Percentiles rank a stretch among this genome's conserved stretches.
phyloP scores from a whole-genome alignment of 2,113 vertebrate genomes.

The Phylloscopus trochiloides region DNA sequence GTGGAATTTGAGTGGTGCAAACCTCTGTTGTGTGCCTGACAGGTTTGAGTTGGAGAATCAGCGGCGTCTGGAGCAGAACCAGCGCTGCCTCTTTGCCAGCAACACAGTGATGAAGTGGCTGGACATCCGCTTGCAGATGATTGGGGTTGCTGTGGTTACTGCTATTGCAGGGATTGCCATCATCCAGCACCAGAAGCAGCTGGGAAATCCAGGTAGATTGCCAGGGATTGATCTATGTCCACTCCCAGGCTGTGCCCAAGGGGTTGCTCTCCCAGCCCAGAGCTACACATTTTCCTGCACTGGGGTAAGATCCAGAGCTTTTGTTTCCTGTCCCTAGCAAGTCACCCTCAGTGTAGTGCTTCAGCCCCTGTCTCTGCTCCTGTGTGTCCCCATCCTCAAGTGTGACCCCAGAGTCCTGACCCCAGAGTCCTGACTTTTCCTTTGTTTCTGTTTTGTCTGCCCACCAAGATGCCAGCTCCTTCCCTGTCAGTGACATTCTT shows the following conservation, averaged over 20 bases:
- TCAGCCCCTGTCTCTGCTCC: background rate
- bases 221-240: background rate
- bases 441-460: background rate
- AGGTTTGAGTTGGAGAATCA: conserved; percentile 90
- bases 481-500: background rate
- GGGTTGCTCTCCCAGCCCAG: background rate
- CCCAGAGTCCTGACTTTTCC: background rate
- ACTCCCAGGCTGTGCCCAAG: background rate
- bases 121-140: conserved; percentile 94
- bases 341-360: background rate
- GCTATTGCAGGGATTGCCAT: conserved; percentile 84
- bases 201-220: conserved; percentile 84
- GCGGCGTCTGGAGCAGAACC: conserved; percentile 86
- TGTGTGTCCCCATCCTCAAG: background rate
- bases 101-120: conserved; percentile 88
- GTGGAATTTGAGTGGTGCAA: background rate
- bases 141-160: conserved; percentile 87
- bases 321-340: background rate
- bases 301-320: background rate
- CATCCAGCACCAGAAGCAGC: conserved; percentile 82
- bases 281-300: background rate
- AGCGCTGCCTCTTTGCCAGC: conserved; percentile 90
- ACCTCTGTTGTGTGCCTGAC: background rate
- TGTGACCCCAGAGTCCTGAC: background rate
- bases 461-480: background rate